Conservation (phyloP, 2,113 vertebrate species). For the Henicopernis longicauda region DNA sequence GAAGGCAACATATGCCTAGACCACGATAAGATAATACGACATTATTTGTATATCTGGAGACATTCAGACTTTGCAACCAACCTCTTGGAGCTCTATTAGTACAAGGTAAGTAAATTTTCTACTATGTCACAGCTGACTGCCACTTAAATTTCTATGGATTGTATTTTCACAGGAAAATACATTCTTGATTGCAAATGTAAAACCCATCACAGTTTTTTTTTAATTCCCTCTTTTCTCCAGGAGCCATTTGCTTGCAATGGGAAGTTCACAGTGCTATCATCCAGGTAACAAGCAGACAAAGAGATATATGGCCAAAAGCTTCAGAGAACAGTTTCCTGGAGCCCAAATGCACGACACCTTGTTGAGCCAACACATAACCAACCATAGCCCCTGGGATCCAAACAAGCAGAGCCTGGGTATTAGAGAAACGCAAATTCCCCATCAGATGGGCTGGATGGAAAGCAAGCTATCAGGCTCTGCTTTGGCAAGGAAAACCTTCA, state of each 20-base stretch:
- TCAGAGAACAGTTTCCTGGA: not conserved
- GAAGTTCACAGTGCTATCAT: not conserved
- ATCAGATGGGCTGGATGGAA: not conserved
- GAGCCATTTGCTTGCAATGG: not conserved
- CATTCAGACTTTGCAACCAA: not conserved
- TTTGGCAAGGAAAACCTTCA: not conserved
- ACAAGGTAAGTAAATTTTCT: not conserved
- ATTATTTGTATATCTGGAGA: not conserved
- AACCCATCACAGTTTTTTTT: not conserved
- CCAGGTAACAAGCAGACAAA: not conserved
- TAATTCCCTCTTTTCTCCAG: not conserved
- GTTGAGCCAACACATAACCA: not conserved
- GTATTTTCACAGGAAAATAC: not conserved
- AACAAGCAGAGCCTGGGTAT: not conserved
- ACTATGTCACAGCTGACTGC: not conserved
- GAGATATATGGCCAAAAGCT: not conserved
- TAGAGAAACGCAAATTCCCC: not conserved
- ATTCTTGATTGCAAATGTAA: not conserved
- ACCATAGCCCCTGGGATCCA: not conserved
- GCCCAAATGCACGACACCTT: rapidly evolving
- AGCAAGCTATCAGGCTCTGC: rapidly evolving
- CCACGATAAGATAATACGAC: not conserved
- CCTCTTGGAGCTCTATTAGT: not conserved
- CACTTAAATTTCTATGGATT: not conserved
- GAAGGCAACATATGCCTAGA: not conserved